Base-by-base conservation (phyloP, 2,113 vertebrate genomes). In the Poicephalus gulielmi region DNA sequence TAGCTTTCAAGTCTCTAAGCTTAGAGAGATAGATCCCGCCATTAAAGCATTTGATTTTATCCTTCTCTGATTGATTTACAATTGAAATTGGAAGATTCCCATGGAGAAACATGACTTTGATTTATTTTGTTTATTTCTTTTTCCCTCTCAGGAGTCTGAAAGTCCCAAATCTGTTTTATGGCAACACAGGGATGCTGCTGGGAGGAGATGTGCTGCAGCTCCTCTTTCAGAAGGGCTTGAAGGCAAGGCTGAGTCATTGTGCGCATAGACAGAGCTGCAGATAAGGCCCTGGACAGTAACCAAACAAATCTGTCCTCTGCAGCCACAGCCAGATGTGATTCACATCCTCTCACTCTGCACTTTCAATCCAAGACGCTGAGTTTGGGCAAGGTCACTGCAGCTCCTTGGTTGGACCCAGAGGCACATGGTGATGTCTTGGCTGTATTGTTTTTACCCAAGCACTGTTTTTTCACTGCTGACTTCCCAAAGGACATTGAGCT, bases 201-300 rank as follows among this genome's bases (percentile, higher is more conserved):
- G 95, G 93, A 70, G 86, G 55, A 86, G 90, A 64, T 17, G 70
- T 57, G 24, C 91, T 11, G 0, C 18, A 13, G 23, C 79, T 97
- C 13, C 84, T 53, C 30, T 95, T 96, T 90, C 5, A 1, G 53
- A 95, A 91, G 75, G 90, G 57, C 69, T 90, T 0, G 0, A 52
- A 95, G 97, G 96, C 94, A 79, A 91, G 81, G 86, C 83, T 93
- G 92, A 83, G 75, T 89, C 91, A 88, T 47, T 2, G 49, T 3
- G 1, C 9, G 64, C 17, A 17, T 39, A 62, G 80, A 13, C 64
- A 53, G 55, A 86, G 82, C 88, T 88, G 75, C 88, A 90, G 83
- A 73, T 14, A 87, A 43, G 50, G 86, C 49, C 28, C 74, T 11
- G 90, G 84, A 46, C 78, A 43, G 43, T 84, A 78, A 94, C n/a